Evolutionary conservation across 2,113 vertebrate genomes (phyloP).

Genomic region (Nymphicus hollandicus): DNA sequence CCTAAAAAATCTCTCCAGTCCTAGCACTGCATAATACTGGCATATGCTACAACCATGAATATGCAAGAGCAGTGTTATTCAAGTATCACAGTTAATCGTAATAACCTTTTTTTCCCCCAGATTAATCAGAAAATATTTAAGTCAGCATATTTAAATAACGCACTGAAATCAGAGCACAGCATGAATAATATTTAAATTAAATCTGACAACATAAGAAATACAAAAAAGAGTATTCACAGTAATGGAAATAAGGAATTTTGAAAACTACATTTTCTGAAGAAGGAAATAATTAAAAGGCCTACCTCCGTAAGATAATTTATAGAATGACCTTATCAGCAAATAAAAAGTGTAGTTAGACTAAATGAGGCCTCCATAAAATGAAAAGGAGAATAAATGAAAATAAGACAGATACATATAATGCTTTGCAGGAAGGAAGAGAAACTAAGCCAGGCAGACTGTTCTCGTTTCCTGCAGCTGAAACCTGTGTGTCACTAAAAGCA

Average conservation of each 20-base stretch:
- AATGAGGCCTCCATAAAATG: conserved; percentile 4
- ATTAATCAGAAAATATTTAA: conserved; percentile 57
- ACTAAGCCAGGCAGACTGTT: neutral
- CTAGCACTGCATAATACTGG: neutral
- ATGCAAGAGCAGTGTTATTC: conserved; percentile 21
- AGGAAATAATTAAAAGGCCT: conserved; percentile 38
- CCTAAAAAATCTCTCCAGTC: neutral
- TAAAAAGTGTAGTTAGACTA: conserved; percentile 22
- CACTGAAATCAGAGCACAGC: conserved; percentile 44
- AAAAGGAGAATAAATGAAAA: conserved; percentile 20
- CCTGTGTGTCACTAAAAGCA: neutral
- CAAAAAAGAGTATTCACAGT: neutral
- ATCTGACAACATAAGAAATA: conserved; percentile 10
- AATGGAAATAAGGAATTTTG: conserved; percentile 25
- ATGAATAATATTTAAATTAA: conserved; percentile 53
- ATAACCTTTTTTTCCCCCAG: neutral
- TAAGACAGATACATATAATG: neutral
- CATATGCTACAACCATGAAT: neutral
- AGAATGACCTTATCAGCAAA: conserved; percentile 16
- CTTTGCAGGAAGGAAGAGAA: neutral
- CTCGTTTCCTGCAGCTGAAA: neutral
- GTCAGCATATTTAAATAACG: conserved; percentile 58
- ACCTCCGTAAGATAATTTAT: neutral
- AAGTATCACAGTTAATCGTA: conserved; percentile 29
- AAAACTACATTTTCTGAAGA: conserved; percentile 34